Conservation (phyloP, 2,113 vertebrate species). For the Phasianus colchicus region DNA sequence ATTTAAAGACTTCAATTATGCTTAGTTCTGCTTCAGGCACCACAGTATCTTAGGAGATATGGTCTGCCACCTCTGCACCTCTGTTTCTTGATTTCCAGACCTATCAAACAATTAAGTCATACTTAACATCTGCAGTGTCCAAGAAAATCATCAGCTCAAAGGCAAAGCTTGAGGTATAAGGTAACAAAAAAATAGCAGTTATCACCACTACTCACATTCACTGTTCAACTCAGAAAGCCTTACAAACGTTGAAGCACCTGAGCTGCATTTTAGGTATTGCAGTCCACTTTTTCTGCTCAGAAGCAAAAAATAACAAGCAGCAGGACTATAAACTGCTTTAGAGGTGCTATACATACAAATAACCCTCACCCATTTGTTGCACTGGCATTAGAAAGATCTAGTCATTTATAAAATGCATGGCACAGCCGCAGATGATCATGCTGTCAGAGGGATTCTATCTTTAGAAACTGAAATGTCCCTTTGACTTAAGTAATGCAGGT, state of each 20-base stretch:
- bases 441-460: slow-evolving; percentile 40
- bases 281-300: slow-evolving; percentile 36
- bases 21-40: neutral
- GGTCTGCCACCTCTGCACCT: neutral
- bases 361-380: slow-evolving; percentile 43
- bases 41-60: neutral
- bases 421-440: neutral
- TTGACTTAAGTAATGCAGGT: neutral
- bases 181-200: slow-evolving; percentile 2
- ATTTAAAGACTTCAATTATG: neutral
- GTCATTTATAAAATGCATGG: slow-evolving; percentile 26
- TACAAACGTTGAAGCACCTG: slow-evolving; percentile 33
- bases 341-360: slow-evolving; percentile 61
- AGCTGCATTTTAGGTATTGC: slow-evolving; percentile 32
- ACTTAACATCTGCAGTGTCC: neutral
- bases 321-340: slow-evolving; percentile 62
- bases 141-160: neutral
- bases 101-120: neutral
- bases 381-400: slow-evolving; percentile 55
- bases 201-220: slow-evolving; percentile 25
- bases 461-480: slow-evolving; percentile 30
- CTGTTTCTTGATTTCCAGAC: slow-evolving; percentile 1
- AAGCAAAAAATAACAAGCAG: slow-evolving; percentile 58
- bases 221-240: slow-evolving; percentile 37
- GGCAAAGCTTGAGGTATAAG: slow-evolving; percentile 13